Base-by-base conservation (phyloP, 2,888 invertebrate genomes). In the Dicyrtoma fusca region DNA sequence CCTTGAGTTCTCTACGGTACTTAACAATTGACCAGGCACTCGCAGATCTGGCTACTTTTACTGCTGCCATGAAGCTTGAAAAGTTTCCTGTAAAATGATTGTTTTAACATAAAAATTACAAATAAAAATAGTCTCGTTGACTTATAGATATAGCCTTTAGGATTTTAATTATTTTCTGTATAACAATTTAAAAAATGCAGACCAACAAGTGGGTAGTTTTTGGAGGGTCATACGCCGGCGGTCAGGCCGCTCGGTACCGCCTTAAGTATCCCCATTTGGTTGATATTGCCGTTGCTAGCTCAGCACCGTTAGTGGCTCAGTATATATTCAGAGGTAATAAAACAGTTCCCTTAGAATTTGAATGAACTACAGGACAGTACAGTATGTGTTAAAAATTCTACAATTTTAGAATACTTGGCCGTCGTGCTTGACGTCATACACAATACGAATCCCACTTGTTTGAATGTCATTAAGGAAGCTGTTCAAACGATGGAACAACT, bases 151-250 rank as follows among this genome's bases (percentile, higher is more conserved):
- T 25, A 5, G 10, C 44, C 17, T 63, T 34, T 34, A 14, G 11
- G 6, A 44, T 8, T 45, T 63, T 45, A 44, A 45, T 14, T n/a
- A n/a, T n/a, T n/a, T n/a, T n/a, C n/a, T n/a, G n/a, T n/a, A n/a
- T n/a, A n/a, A n/a, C n/a, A n/a, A n/a, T n/a, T n/a, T n/a, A n/a
- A n/a, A n/a, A n/a, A n/a, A n/a, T 53, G 11, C 14, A 83, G 0
- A 83, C 86, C 14, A 86, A 86, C 21, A 92, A 92, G 83, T 96
- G 95, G 94, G 90, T 97, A 76, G 90, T 90, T 0, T 97, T 97
- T 83, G 97, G 97, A n/a, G 97, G 97, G 1, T 96, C 95, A 0
- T 97, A 97, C 83, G 91, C 97, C 1, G 97, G 34, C 4, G 8
- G 34, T 34, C 84, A 97, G 80, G 93, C 95, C 4, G 96, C 96